A percentile compares a stretch with the other conserved stretches of the same genome.
Conservation (phyloP, 2,797 vertebrate genomes). For the Urosaurus nigricauda region DNA sequence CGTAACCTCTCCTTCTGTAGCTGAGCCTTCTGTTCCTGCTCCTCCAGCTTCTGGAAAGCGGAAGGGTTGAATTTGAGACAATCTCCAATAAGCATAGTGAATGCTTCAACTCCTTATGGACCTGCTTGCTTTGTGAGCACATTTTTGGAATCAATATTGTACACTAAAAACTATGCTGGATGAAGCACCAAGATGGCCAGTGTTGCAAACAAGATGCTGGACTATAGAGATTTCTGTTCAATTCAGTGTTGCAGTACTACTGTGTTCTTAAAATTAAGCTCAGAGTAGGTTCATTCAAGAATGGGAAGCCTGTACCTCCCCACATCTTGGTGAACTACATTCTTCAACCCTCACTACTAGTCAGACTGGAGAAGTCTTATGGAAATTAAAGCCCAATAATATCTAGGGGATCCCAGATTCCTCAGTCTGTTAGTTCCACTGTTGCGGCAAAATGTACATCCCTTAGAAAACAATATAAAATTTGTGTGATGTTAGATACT, state of each 20-base stretch:
- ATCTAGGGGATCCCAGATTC: neutral
- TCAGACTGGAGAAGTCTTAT: neutral
- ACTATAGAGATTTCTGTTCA: neutral
- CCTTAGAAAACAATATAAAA: neutral
- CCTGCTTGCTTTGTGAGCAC: neutral
- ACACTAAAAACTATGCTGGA: neutral
- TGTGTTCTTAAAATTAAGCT: neutral
- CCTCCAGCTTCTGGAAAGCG: constrained; percentile 88
- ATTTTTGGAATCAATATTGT: too few species aligned
- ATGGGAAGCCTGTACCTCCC: neutral
- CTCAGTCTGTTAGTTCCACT: neutral
- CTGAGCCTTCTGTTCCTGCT: constrained; percentile 87
- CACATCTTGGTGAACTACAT: too few species aligned
- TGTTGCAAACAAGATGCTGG: neutral
- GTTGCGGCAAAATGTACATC: neutral
- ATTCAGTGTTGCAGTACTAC: neutral
- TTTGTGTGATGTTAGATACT: neutral
- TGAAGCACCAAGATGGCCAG: neutral
- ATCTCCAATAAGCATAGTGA: neutral
- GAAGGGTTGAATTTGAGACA: neutral
- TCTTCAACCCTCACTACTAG: neutral
- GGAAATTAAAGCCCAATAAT: neutral
- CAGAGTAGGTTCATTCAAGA: neutral
- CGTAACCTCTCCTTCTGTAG: constrained; percentile 87
- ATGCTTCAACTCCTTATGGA: neutral